A percentile compares a stretch with the other conserved stretches of the same genome.
Evolutionary conservation across 2,888 invertebrate species (phyloP).

Genomic region (Tenodera sinensis): DNA sequence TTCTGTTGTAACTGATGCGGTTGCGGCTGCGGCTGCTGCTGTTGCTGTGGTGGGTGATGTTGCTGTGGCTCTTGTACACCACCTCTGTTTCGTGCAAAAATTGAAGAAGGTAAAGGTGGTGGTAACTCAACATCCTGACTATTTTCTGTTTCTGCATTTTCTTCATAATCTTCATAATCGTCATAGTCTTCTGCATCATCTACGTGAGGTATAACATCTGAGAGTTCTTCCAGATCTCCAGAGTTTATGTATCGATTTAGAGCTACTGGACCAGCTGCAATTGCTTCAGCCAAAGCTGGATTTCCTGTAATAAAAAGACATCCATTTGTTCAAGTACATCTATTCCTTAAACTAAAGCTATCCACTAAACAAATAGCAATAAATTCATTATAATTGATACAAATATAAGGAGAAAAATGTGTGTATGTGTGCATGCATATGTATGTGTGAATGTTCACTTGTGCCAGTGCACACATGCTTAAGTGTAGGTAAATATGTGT

Average conservation of each 20-base stretch:
- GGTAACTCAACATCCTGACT: slow-evolving; percentile 44
- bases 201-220: slow-evolving; percentile 69
- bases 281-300: slow-evolving; percentile 65
- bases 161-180: slow-evolving; percentile 49
- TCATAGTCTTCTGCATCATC: slow-evolving; percentile 50
- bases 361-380: too few relatives aligned
- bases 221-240: slow-evolving; percentile 76
- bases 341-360: too few relatives aligned
- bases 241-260: slow-evolving; percentile 73
- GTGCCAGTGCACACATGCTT: too few relatives aligned
- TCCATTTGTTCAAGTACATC: too few relatives aligned
- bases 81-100: slow-evolving; percentile 45
- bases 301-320: slow-evolving; percentile 15
- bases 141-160: slow-evolving; percentile 42
- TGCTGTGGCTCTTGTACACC: neutral
- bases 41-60: neutral
- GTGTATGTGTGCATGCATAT: too few relatives aligned
- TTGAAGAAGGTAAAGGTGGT: slow-evolving; percentile 45
- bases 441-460: too few relatives aligned
- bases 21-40: neutral
- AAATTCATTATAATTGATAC: too few relatives aligned
- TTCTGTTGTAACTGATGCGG: neutral
- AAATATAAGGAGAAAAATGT: too few relatives aligned
- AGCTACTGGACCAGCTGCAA: slow-evolving; percentile 71
- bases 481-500: too few relatives aligned